phyloP scores from a whole-genome alignment of 2,797 vertebrate genomes.

The Thunnus albacares region DNA sequence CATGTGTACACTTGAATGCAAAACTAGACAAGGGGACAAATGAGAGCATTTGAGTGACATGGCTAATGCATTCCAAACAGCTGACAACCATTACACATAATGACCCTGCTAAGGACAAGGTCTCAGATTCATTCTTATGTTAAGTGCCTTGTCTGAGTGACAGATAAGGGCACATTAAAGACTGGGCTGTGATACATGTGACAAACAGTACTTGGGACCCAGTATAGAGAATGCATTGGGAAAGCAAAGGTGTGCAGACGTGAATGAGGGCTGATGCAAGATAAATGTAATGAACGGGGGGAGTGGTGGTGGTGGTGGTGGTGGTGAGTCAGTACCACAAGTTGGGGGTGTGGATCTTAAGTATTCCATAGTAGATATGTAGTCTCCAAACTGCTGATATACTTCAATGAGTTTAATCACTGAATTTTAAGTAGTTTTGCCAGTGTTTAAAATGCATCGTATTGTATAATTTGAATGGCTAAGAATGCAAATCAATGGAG shows the following conservation, averaged over 20 bases:
- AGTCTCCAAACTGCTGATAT: slow-evolving; percentile 85
- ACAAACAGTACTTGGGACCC: slow-evolving; percentile 44
- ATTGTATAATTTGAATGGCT: slow-evolving; percentile 92
- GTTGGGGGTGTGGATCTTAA: slow-evolving; percentile 35
- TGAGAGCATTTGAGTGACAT: slow-evolving; percentile 38
- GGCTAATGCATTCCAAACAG: slow-evolving; percentile 69
- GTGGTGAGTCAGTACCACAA: slow-evolving; percentile 32
- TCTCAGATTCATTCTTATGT: slow-evolving; percentile 70
- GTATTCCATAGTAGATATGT: slow-evolving; percentile 60
- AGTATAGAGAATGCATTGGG: neutral
- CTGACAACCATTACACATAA: slow-evolving; percentile 72
- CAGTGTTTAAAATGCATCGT: slow-evolving; percentile 92
- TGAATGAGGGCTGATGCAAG: slow-evolving; percentile 44
- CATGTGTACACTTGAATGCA: slow-evolving; percentile 27
- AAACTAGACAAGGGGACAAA: slow-evolving; percentile 50
- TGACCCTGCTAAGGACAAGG: slow-evolving; percentile 65
- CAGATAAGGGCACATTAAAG: slow-evolving; percentile 69
- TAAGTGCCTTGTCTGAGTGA: slow-evolving; percentile 70
- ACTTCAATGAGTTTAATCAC: slow-evolving; percentile 90
- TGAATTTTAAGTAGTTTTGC: slow-evolving; percentile 91
- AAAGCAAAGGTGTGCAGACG: neutral
- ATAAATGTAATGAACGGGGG: slow-evolving; percentile 56
- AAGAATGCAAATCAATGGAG: slow-evolving; percentile 92
- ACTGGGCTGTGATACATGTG: slow-evolving; percentile 53
- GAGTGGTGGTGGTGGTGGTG: neutral